A percentile compares a stretch with the other conserved stretches of the same genome.
Evolutionary conservation across 2,797 vertebrate genomes (phyloP).

Genomic region (Acomys russatus): DNA sequence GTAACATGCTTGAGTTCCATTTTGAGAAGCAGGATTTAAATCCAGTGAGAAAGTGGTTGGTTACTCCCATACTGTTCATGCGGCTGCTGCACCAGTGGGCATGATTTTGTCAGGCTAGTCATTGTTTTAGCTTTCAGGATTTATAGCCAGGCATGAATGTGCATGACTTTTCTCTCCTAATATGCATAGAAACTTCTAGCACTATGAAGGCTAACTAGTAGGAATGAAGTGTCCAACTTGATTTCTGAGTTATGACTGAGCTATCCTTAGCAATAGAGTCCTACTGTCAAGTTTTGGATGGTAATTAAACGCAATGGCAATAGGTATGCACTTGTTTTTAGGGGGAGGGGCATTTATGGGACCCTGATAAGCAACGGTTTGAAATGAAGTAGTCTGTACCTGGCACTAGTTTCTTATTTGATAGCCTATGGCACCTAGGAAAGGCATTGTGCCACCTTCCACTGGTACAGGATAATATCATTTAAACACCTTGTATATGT

Average conservation of each 20-base stretch:
- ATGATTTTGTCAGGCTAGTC: neutral
- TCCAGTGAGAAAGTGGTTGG: neutral
- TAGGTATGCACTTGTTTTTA: neutral
- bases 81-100: neutral
- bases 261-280: neutral
- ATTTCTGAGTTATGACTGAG: neutral
- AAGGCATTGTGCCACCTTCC: neutral
- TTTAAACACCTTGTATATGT: neutral
- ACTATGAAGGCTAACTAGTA: neutral
- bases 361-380: neutral
- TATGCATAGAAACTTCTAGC: neutral
- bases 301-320: neutral
- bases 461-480: neutral
- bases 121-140: neutral
- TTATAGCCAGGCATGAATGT: neutral
- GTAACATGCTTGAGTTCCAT: neutral
- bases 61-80: neutral
- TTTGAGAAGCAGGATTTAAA: slow-evolving; percentile 1
- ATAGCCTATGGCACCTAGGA: neutral
- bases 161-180: neutral
- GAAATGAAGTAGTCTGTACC: neutral
- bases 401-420: neutral
- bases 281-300: neutral
- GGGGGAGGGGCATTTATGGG: too few species aligned
- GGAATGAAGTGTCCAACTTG: neutral